These are phyloP conservation scores for Hybognathus amarus DNA, from an alignment of 2,797 vertebrate species.

Conservation along the genomic window DNA sequence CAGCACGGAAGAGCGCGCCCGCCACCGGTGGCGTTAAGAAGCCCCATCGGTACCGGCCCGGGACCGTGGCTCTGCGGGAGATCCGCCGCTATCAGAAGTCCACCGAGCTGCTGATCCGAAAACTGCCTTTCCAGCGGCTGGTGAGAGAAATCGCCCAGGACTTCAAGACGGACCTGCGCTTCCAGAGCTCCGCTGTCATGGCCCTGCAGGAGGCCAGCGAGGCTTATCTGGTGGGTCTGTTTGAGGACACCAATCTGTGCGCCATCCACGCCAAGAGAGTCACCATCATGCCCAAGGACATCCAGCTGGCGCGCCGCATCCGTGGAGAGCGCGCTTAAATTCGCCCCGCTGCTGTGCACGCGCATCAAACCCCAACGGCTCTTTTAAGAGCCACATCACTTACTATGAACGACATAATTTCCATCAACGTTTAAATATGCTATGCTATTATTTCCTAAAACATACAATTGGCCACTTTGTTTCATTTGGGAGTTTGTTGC, in stretches of 20 bases:
- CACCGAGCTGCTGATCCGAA: neutral
- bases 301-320: neutral
- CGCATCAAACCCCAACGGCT: too few relatives aligned
- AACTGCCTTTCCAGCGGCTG: slow-evolving; percentile 1
- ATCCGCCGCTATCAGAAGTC: slow-evolving; percentile 4
- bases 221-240: neutral
- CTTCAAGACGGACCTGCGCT: neutral
- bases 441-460: rapidly evolving
- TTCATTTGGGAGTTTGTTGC: rapidly evolving
- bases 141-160: neutral
- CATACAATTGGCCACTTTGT: too few relatives aligned
- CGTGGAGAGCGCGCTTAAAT: too few relatives aligned
- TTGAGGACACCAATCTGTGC: neutral
- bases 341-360: too few relatives aligned
- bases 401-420: too few relatives aligned
- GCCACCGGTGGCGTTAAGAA: too few relatives aligned
- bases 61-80: neutral
- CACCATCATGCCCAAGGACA: slow-evolving; percentile 4
- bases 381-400: too few relatives aligned
- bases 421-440: too few relatives aligned
- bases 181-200: slow-evolving; percentile 1
- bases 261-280: slow-evolving; percentile 8
- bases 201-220: neutral
- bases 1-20: too few relatives aligned
- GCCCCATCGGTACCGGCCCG: too few relatives aligned